Percentiles rank a stretch among this genome's conserved stretches.
Conservation (phyloP, 2,113 vertebrate species). For the Prochilodus magdalenae region DNA sequence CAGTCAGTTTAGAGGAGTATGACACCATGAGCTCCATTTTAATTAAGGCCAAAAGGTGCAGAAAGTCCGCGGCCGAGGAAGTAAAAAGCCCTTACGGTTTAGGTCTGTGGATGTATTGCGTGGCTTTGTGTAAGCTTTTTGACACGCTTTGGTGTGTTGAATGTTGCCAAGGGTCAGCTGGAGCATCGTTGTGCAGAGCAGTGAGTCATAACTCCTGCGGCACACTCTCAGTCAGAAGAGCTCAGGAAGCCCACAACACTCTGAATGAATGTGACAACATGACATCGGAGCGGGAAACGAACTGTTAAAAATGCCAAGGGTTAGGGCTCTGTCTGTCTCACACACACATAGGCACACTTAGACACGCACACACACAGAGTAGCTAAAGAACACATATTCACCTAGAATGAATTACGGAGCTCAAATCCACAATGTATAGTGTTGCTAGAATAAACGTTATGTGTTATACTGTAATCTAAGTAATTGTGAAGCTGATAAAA, state of each 20-base stretch:
- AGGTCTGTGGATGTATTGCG: not conserved
- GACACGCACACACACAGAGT: not conserved
- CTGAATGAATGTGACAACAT: conserved; percentile 43
- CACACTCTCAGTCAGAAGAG: conserved; percentile 22
- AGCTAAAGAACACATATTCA: not conserved
- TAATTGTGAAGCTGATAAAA: no score
- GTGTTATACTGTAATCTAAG: no score
- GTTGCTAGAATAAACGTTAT: no score
- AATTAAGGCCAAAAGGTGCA: conserved; percentile 15
- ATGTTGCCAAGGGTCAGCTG: conserved; percentile 38
- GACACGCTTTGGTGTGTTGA: conserved; percentile 31
- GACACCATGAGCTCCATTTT: not conserved
- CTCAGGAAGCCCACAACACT: conserved; percentile 36
- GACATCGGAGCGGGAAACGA: conserved; percentile 43
- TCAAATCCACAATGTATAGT: no score
- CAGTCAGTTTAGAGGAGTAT: not conserved
- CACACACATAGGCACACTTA: not conserved
- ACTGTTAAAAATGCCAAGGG: conserved; percentile 48
- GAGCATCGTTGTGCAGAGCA: conserved; percentile 36
- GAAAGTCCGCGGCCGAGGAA: not conserved
- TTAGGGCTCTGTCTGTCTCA: conserved; percentile 38
- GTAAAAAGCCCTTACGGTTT: conserved; percentile 19
- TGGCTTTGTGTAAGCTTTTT: conserved; percentile 38
- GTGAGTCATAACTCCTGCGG: conserved; percentile 36
- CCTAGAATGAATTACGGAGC: no score